These are phyloP conservation scores for Mayetiola destructor DNA, from an alignment of 2,888 invertebrate genomes.

Conservation along the genomic window DNA sequence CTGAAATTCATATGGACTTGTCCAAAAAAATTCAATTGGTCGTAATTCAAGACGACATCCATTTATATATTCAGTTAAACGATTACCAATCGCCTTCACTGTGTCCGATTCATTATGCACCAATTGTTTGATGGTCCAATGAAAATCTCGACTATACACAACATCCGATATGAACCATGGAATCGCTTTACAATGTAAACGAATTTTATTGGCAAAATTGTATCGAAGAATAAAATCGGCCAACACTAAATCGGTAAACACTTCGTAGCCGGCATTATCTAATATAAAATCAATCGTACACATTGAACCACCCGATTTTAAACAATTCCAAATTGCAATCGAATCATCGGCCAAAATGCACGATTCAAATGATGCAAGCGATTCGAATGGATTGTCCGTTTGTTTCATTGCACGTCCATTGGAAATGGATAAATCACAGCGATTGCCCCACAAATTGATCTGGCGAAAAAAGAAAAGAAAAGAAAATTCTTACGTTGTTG, in stretches of 20 bases:
- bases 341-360: conserved; percentile 50
- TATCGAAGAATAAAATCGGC: conserved; percentile 60
- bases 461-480: conserved; percentile 28
- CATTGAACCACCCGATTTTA: conserved; percentile 21
- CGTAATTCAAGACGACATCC: conserved; percentile 35
- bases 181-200: conserved; percentile 72
- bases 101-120: conserved; percentile 22
- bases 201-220: conserved; percentile 48
- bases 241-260: conserved; percentile 77
- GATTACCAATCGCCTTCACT: conserved; percentile 36
- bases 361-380: conserved; percentile 40
- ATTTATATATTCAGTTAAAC: conserved; percentile 44
- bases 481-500: not conserved
- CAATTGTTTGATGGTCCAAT: conserved; percentile 46
- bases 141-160: conserved; percentile 51
- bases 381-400: conserved; percentile 39
- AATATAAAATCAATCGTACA: conserved; percentile 54
- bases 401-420: conserved; percentile 50
- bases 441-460: conserved; percentile 86
- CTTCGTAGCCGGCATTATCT: conserved; percentile 90
- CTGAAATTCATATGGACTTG: conserved; percentile 61
- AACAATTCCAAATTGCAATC: conserved; percentile 39
- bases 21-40: conserved; percentile 68
- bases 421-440: conserved; percentile 80
- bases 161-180: conserved; percentile 97